Conservation (phyloP, 30 jellyfish, hydroid and myxozoan species). For the Clytia hemisphaerica region DNA sequence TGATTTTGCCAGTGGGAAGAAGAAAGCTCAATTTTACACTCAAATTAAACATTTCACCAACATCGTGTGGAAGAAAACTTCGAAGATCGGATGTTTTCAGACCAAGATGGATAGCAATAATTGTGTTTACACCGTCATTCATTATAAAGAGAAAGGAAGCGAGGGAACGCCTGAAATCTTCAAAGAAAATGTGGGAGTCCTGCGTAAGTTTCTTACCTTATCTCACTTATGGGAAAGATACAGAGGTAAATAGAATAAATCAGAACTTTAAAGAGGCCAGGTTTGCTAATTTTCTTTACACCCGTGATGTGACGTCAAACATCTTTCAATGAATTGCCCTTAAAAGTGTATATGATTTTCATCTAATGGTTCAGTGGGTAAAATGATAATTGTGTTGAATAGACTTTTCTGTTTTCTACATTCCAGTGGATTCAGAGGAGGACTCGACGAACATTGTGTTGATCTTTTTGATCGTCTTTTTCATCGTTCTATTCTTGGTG, state of each 20-base stretch:
- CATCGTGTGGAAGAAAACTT: conserved; percentile 77
- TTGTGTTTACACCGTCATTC: conserved; percentile 62
- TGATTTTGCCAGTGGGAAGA: conserved; percentile 56
- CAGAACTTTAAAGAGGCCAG: neutral
- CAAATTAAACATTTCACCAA: conserved; percentile 62
- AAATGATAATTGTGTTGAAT: too few relatives aligned
- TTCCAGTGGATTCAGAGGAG: too few relatives aligned
- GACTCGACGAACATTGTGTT: too few relatives aligned
- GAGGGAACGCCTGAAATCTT: conserved; percentile 46
- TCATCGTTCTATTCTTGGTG: conserved; percentile 28
- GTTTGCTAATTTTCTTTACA: neutral
- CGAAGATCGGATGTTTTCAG: conserved; percentile 83
- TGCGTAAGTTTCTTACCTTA: conserved; percentile 23
- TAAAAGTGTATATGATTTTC: too few relatives aligned
- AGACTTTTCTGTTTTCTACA: too few relatives aligned
- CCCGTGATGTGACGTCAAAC: neutral
- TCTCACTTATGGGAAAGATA: neutral
- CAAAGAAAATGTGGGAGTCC: conserved; percentile 44
- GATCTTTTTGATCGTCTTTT: conserved; percentile 23
- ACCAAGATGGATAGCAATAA: conserved; percentile 41
- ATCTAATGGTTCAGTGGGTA: too few relatives aligned
- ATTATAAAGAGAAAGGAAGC: conserved; percentile 68
- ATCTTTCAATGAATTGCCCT: too few relatives aligned
- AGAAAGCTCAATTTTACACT: neutral
- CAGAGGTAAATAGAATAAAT: neutral